phyloP scores from a whole-genome alignment of 2,888 invertebrate genomes.

The Mythimna albipuncta region DNA sequence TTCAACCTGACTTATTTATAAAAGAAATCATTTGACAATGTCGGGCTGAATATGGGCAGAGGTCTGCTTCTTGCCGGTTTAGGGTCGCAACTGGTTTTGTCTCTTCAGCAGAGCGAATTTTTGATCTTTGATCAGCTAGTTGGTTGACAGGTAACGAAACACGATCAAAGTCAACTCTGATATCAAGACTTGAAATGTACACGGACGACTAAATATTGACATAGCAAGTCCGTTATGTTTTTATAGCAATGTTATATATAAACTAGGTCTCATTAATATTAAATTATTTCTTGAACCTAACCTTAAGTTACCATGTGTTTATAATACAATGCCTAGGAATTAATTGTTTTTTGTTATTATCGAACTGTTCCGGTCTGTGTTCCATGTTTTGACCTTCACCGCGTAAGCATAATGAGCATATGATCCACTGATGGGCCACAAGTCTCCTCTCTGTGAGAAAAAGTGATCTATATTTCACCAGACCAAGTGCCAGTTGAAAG shows the following conservation, averaged over 20 bases:
- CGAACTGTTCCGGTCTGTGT: background rate
- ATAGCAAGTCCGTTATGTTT: background rate
- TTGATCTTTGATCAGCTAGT: too few relatives aligned
- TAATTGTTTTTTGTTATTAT: background rate
- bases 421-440: too few relatives aligned
- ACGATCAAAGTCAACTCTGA: background rate
- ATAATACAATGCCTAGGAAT: constrained; percentile 6
- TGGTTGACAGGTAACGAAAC: background rate
- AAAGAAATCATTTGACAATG: too few relatives aligned
- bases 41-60: too few relatives aligned
- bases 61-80: too few relatives aligned
- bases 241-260: constrained; percentile 30
- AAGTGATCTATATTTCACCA: too few relatives aligned
- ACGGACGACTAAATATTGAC: background rate
- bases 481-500: too few relatives aligned
- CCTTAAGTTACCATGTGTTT: constrained; percentile 22
- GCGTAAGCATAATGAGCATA: background rate
- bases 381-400: background rate
- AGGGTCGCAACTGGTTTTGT: too few relatives aligned
- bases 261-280: constrained; percentile 38
- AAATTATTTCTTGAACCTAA: constrained; percentile 36
- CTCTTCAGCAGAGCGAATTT: too few relatives aligned
- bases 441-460: too few relatives aligned
- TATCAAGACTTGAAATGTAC: background rate
- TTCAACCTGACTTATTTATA: background rate